Base-by-base conservation (phyloP, 2,888 invertebrate species). In the Theristus sp. region DNA sequence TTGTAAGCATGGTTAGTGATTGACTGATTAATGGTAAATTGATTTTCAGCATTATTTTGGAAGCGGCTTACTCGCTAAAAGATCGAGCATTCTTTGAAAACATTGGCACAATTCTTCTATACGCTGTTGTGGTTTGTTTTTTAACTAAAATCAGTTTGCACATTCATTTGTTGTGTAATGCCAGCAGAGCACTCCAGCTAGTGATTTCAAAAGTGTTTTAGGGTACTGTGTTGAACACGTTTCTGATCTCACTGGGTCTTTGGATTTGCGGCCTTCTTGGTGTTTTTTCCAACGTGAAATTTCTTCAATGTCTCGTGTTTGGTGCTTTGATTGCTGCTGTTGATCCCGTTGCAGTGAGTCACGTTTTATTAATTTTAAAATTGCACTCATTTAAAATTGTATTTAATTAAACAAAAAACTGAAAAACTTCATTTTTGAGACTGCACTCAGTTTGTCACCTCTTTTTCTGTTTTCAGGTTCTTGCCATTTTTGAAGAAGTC, bases 271-370 rank as follows among this genome's bases (percentile, higher is more conserved):
- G 67, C 17, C n/a, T 60, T 22, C 60, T 54, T 20, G 74, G 74
- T 13, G 70, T 68, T 1, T 71, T 73, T 72, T 13, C 27, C 20
- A n/a, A 60, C 6, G 2, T 3, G 2, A 27, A 57, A 1, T 62
- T 67, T 6, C 63, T 73, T 1, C 73, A 75, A 61, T 70, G 68
- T 31, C 66, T 81, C 27, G 73, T 80, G 31, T 81, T 81, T 66
- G 73, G 76, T 29, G 74, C 80, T 2, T 71, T 81, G 22, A 80
- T 81, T 60, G 78, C 80, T 1, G 81, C 81, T n/a, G 80, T 80
- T 25, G 79, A 79, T 66, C 79, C 79, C 10, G 79, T 79, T 3
- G 79, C 79, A 1, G 77, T 77, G 67, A 73, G 75, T 71, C 47
- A n/a, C n/a, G n/a, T n/a, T n/a, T n/a, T n/a, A n/a, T n/a, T n/a